Evolutionary conservation across 2,113 vertebrate genomes (phyloP).

Genomic region (Lophochroa leadbeateri): DNA sequence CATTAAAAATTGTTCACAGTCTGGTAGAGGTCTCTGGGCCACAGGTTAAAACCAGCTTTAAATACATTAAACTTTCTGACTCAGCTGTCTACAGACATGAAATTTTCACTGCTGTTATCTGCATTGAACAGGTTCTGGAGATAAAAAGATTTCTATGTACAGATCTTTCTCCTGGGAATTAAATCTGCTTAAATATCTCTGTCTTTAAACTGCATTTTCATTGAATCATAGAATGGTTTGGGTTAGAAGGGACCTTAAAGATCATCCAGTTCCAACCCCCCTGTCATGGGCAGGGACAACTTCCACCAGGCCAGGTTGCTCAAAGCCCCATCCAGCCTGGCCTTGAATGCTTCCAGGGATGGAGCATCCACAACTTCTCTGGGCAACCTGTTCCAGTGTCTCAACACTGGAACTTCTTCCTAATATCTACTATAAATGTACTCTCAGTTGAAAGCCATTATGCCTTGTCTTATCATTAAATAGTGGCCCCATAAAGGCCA

Average conservation of each 20-base stretch:
- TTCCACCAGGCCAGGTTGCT: neutral
- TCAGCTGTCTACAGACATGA: neutral
- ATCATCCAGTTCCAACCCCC: neutral
- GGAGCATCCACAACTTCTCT: neutral
- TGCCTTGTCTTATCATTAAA: neutral
- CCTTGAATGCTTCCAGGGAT: neutral
- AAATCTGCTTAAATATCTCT: conserved; percentile 1
- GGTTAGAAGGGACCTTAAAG: neutral
- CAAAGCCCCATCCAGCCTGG: neutral
- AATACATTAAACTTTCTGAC: neutral
- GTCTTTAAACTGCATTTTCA: neutral
- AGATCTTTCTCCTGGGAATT: neutral
- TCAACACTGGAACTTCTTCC: neutral
- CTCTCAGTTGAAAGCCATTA: neutral
- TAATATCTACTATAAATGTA: neutral
- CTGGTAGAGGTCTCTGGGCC: neutral
- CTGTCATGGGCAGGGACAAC: neutral
- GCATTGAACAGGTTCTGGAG: neutral
- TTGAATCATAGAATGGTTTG: neutral
- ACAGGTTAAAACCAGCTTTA: neutral
- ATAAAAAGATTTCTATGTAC: conserved; percentile 8
- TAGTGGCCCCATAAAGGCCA: neutral
- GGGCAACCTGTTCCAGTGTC: neutral
- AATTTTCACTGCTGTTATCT: neutral
- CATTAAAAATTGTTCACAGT: neutral